Base-by-base conservation (phyloP, 2,888 invertebrate genomes). In the Andrena hattorfiana region DNA sequence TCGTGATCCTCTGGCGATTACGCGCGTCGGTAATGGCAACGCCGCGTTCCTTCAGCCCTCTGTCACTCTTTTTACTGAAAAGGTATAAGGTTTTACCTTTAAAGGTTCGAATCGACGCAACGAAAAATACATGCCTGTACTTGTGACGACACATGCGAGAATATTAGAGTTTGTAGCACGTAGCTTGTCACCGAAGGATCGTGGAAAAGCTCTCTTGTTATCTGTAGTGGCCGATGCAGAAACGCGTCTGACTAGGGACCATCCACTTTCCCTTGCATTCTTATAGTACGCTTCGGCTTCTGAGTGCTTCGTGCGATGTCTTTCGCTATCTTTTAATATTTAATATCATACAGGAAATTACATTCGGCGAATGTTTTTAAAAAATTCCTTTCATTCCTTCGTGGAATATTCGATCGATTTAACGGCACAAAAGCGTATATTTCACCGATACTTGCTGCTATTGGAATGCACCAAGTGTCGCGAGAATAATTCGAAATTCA, bases 1-100 rank as follows among this genome's bases (percentile, higher is more conserved):
- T 30, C 49, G 32, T 62, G 49, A 62, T 35, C 10, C 20, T 56
- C 51, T n/a, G 32, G 72, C 72, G 72, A 79, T 79, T 79, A 81
- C 63, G 63, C 26, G 67, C 59, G 60, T 73, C 42, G 62, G 32
- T 54, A 62, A 51, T 49, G 48, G 48, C 48, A 54, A 67, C 76
- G 59, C 28, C 67, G 32, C n/a, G 67, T 32, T 48, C 23, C 64
- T 48, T 67, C 71, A 62, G 60, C 71, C 51, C 20, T 73, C 35
- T 60, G 59, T 26, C 64, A 32, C 30, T 66, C 54, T 48, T 71
- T 71, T 66, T 48, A 62, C 1, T 59, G 70, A 0, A 42, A 42
- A 42, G 16, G 42, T 42, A 42, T 1, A 42, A 16, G 16, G 16
- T 42, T 16, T 42, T 16, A 42, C 13, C 13, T 42, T 42, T 4